These are phyloP conservation scores for Apostichopus californicus DNA, from an alignment of 35 echinoderm and acorn worm species.

Conservation along the genomic window DNA sequence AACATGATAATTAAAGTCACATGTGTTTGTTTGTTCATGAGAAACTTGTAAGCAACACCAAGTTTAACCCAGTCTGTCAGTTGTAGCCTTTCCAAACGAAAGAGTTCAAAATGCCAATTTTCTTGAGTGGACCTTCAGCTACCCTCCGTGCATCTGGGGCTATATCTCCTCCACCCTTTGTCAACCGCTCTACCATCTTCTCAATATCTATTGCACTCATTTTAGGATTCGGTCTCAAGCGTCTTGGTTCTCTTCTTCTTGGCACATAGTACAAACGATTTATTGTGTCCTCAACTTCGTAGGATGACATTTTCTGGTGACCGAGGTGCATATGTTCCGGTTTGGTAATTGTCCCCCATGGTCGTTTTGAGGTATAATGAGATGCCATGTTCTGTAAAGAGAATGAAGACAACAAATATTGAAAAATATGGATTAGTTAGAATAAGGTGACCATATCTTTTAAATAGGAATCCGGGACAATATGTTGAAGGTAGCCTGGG, in stretches of 20 bases:
- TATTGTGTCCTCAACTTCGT: slow-evolving; percentile 75
- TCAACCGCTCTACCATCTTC: slow-evolving; percentile 87
- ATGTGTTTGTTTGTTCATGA: no score
- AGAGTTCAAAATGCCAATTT: slow-evolving; percentile 97
- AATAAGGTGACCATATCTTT: background rate
- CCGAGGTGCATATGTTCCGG: slow-evolving; percentile 89
- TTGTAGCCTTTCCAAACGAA: slow-evolving; percentile 99
- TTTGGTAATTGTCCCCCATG: slow-evolving; percentile 98
- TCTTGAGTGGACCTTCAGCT: slow-evolving; percentile 81
- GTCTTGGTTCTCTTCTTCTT: slow-evolving; percentile 50
- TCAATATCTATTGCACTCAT: slow-evolving; percentile 76
- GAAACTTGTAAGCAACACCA: no score
- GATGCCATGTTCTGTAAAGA: slow-evolving; percentile 57
- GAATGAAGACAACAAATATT: background rate
- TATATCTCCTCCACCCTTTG: slow-evolving; percentile 72
- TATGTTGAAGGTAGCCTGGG: no score
- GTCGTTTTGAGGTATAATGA: slow-evolving; percentile 84
- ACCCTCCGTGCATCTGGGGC: slow-evolving; percentile 83
- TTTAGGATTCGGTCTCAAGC: slow-evolving; percentile 67
- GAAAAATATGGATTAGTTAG: background rate
- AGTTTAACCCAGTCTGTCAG: slow-evolving; percentile 23
- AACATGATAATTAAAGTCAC: no score
- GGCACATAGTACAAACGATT: slow-evolving; percentile 91
- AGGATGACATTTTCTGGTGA: slow-evolving; percentile 67
- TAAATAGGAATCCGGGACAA: no score